A percentile compares a stretch with the other conserved stretches of the same genome.
Evolutionary conservation across 2,797 vertebrate species (phyloP).

Genomic region (Glyptemys insculpta): DNA sequence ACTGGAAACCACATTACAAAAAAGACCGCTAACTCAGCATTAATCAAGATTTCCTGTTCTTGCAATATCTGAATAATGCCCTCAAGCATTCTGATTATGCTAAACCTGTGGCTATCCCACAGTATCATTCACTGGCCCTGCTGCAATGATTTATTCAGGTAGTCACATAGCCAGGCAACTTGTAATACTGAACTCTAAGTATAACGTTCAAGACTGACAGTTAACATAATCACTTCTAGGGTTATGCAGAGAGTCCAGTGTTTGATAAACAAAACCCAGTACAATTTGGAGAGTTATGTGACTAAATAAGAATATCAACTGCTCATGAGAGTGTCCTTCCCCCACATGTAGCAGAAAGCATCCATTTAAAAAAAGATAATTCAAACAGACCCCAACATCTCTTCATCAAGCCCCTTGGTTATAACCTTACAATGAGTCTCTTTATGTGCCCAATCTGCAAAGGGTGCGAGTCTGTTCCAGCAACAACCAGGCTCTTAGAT

Average conservation of each 20-base stretch:
- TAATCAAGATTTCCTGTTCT: slow-evolving; percentile 36
- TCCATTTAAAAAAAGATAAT: not conserved
- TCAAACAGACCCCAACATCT: not conserved
- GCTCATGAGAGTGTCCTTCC: not conserved
- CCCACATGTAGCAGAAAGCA: not conserved
- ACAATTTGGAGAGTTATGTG: not conserved
- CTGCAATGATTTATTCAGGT: slow-evolving; percentile 28
- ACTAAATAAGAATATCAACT: slow-evolving; percentile 3
- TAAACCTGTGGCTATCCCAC: not conserved
- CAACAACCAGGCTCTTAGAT: not conserved
- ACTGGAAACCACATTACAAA: slow-evolving; percentile 56
- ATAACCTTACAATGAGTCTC: not conserved
- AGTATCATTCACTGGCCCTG: not conserved
- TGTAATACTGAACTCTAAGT: not conserved
- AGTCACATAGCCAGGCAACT: not conserved
- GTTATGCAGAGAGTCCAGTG: not conserved
- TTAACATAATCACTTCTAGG: slow-evolving; percentile 21
- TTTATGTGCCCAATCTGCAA: not conserved
- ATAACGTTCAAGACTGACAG: not conserved
- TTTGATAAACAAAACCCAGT: not conserved
- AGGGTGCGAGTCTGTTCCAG: not conserved
- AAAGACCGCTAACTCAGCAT: slow-evolving; percentile 51
- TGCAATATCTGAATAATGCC: slow-evolving; percentile 3
- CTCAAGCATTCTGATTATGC: slow-evolving; percentile 15
- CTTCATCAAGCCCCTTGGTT: not conserved